phyloP scores from a whole-genome alignment of 1,140 invertebrate species.

The Bathynomus jamesi region DNA sequence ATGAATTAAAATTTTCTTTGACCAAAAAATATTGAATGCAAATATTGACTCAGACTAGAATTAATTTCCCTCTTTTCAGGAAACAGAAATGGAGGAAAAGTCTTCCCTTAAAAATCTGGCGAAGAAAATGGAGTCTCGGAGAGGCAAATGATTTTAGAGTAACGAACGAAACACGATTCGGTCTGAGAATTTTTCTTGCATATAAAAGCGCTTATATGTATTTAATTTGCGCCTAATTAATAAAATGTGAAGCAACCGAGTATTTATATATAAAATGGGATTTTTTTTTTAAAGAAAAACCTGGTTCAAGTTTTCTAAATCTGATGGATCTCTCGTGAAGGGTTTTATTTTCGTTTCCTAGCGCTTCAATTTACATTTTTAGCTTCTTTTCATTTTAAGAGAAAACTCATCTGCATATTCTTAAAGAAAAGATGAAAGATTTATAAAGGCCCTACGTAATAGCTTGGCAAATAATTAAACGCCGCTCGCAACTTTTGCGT shows the following conservation, averaged over 20 bases:
- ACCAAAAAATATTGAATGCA: conserved; percentile 24
- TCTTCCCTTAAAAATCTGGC: conserved; percentile 2
- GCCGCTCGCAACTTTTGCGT: conserved; percentile 32
- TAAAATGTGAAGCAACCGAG: neutral
- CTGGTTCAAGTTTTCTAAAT: neutral
- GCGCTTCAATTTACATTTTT: conserved; percentile 1
- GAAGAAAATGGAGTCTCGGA: conserved; percentile 7
- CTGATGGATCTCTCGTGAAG: neutral
- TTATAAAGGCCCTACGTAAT: conserved; percentile 15
- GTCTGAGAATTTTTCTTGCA: neutral
- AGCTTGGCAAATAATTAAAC: conserved; percentile 33
- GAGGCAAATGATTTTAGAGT: conserved; percentile 5
- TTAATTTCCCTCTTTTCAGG: conserved; percentile 36
- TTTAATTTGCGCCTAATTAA: neutral
- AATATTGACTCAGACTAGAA: conserved; percentile 36
- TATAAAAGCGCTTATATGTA: neutral
- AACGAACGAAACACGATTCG: neutral
- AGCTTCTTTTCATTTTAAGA: neutral
- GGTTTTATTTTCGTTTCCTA: neutral
- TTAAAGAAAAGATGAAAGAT: neutral
- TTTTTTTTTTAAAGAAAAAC: neutral
- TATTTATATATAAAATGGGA: neutral
- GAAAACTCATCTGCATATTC: neutral
- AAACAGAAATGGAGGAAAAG: conserved; percentile 12
- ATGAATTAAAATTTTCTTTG: neutral